A percentile compares a stretch with the other conserved stretches of the same genome.
Conservation (phyloP, 2,888 invertebrate genomes). For the Eledona agricola region DNA sequence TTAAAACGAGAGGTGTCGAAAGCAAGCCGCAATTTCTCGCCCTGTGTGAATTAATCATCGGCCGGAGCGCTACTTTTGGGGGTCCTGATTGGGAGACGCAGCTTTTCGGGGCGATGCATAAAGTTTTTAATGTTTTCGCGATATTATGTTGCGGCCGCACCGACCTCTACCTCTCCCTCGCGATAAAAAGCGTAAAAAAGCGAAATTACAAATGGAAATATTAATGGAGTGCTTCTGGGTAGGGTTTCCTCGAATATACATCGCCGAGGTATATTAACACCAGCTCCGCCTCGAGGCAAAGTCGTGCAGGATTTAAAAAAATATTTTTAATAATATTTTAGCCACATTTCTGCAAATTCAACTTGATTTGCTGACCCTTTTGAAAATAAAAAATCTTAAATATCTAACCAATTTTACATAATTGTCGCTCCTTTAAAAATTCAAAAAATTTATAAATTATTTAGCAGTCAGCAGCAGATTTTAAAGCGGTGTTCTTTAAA, state of each 20-base stretch:
- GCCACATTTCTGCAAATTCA: no score
- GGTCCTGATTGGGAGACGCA: conserved; percentile 1
- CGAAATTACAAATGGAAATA: conserved; percentile 55
- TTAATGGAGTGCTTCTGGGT: conserved; percentile 46
- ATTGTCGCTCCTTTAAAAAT: no score
- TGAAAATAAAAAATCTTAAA: no score
- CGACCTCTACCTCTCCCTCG: conserved; percentile 48
- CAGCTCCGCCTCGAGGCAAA: background rate
- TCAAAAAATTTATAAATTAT: no score
- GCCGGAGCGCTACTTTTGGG: background rate
- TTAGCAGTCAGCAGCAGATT: no score
- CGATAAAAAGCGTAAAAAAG: conserved; percentile 44
- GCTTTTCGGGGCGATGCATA: conserved; percentile 11
- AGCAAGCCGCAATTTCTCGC: conserved; percentile 14
- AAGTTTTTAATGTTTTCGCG: conserved; percentile 48
- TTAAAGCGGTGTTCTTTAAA: no score
- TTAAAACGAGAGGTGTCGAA: conserved; percentile 36
- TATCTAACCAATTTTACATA: no score
- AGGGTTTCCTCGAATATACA: conserved; percentile 16
- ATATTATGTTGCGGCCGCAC: conserved; percentile 53
- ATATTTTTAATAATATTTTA: no score
- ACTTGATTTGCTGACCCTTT: no score
- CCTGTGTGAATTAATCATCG: no score
- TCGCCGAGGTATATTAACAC: conserved; percentile 17
- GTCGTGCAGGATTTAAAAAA: no score